Base-by-base conservation (phyloP, 2,888 invertebrate species). In the Pharmacophagus antenor region DNA sequence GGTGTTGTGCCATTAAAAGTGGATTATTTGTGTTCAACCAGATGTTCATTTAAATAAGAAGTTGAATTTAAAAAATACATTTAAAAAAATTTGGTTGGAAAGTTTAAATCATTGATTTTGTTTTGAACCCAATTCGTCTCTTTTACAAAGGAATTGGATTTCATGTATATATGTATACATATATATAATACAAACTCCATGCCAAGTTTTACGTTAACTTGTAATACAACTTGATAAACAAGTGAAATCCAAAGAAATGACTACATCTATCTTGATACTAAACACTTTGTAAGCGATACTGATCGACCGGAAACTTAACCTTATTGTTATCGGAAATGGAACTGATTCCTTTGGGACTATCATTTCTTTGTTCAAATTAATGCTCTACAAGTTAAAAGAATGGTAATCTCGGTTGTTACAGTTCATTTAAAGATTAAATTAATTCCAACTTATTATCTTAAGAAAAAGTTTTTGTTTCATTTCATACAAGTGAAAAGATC, bases 301-400 rank as follows among this genome's bases (percentile, higher is more conserved):
- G 21, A 46, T 10, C 46, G 15, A 3, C 21, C 46, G 46, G 49
- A 42, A 37, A 56, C 41, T 56, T 56, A 56, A 56, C 49, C 41
- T 12, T 56, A 56, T 56, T 56, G 56, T 56, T 56, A 56, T 56
- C 41, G 56, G 56, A 56, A 56, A 56, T 56, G 41, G 56, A 56
- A 56, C 41, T 17, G 37, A 56, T 49, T 41, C 56, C 49, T 41
- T 42, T 18, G 56, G 49, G 56, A 48, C 6, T 56, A 41, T 47
- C 22, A 22, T 41, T 41, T 49, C 56, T 41, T 31, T 20, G 49
- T 41, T 25, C 18, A 41, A 50, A 56, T 56, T 49, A 49, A 49
- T 56, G 47, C 37, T 31, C 48, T 23, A 47, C 22, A 21, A n/a
- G 48, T 12, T 48, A n/a, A 23, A 48, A 48, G 48, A n/a, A 48